Percentiles rank a stretch among this genome's conserved stretches.
phyloP scores from a whole-genome alignment of 2,888 invertebrate species.

The Metopia argyrocephala region DNA sequence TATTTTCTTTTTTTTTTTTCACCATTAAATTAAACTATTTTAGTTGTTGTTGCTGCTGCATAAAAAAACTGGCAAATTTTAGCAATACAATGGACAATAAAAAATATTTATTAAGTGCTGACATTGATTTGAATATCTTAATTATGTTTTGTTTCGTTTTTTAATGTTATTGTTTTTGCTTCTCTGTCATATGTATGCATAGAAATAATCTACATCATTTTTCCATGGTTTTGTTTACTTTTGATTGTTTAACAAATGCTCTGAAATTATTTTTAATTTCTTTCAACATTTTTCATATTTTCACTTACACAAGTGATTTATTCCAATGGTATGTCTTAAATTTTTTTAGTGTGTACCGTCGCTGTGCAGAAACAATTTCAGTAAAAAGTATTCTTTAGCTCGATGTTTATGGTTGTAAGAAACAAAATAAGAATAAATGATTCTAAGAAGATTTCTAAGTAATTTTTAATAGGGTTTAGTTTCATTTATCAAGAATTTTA shows the following conservation, averaged over 20 bases:
- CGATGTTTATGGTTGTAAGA: too few species aligned
- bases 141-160: slow-evolving; percentile 37
- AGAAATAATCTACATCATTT: too few species aligned
- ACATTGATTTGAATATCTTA: slow-evolving; percentile 62
- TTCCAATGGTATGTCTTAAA: slow-evolving; percentile 51
- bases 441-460: too few species aligned
- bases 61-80: not conserved
- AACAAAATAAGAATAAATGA: too few species aligned
- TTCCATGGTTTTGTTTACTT: slow-evolving; percentile 20
- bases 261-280: slow-evolving; percentile 49
- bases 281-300: slow-evolving; percentile 16
- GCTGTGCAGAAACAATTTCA: too few species aligned
- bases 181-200: slow-evolving; percentile 25
- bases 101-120: slow-evolving; percentile 55
- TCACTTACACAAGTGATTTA: not conserved
- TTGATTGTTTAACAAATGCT: slow-evolving; percentile 28
- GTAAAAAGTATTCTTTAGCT: too few species aligned
- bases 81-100: slow-evolving; percentile 6
- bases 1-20: slow-evolving; percentile 50
- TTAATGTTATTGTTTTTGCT: slow-evolving; percentile 1
- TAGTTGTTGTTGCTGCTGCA: not conserved
- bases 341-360: too few species aligned
- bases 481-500: too few species aligned
- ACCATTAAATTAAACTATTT: slow-evolving; percentile 13
- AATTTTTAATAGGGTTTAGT: too few species aligned